Evolutionary conservation across 2,888 invertebrate species (phyloP), one percentile per base, ranked within the genome.

Genomic region (Nesidiocoris tenuis): DNA sequence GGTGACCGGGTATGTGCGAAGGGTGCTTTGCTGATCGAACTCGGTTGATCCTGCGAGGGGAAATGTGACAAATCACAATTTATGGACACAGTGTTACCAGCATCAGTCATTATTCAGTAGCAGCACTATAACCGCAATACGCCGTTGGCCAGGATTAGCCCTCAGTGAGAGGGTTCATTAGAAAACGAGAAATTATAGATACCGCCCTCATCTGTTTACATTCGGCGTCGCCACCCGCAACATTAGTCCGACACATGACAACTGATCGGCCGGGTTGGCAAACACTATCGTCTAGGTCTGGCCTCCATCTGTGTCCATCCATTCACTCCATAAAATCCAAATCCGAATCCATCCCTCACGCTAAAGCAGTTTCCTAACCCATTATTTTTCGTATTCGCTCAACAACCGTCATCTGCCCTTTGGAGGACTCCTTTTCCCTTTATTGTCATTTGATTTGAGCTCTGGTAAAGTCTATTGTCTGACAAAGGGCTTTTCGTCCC

Each of bases 191-290:
- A 63, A 63, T 63, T 21, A 63, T 21, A 21, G 63, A 12, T 16
- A 17, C n/a, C n/a, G 22, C 19, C 63, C 63, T 39, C 63, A 63
- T 63, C 63, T 63, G 63, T 63, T 63, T 63, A 21, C 19, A 17
- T 17, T 59, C 19, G 63, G 63, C 19, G 17, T 63, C 21, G 5
- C 39, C 39, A 12, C 39, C 39, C 12, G 39, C 39, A 12, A 21
- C 3, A 19, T 21, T 17, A 63, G 3, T 7, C 22, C 59, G 59
- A 7, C n/a, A 12, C 54, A 59, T 59, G 63, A 19, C 63, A 63
- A 19, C 63, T 63, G 19, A 19, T 21, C 16, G 19, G 18, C 3
- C 19, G 12, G 21, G 63, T 21, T 19, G 22, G 17, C 21, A 9
- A 21, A 16, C 18, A 21, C 2, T 18, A n/a, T n/a, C n/a, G n/a